These are phyloP conservation scores for Phaetusa simplex DNA, from an alignment of 2,113 vertebrate species.

Conservation along the genomic window DNA sequence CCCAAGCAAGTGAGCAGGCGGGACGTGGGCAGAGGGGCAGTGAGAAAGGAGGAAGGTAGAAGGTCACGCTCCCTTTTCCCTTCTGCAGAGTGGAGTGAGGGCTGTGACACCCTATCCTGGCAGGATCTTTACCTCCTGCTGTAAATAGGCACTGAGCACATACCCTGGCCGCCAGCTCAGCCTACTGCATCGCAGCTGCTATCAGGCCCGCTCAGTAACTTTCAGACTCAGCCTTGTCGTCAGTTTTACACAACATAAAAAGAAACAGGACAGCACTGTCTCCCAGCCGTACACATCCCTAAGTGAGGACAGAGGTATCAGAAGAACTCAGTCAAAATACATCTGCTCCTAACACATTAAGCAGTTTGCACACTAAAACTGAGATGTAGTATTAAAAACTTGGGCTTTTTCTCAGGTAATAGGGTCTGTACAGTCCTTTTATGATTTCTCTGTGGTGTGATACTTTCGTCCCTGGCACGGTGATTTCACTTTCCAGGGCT, in stretches of 20 bases:
- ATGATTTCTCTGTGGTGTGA: not conserved
- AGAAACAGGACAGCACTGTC: not conserved
- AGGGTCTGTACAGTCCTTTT: not conserved
- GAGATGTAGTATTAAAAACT: not conserved
- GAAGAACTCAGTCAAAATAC: not conserved
- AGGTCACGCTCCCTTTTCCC: constrained; percentile 32
- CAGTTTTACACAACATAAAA: constrained; percentile 47
- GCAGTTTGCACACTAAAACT: not conserved
- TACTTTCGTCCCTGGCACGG: not conserved
- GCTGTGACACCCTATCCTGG: constrained; percentile 30
- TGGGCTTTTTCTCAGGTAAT: not conserved
- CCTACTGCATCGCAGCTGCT: constrained; percentile 44
- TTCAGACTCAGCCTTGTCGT: constrained; percentile 47
- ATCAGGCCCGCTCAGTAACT: constrained; percentile 1
- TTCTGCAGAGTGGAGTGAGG: not conserved
- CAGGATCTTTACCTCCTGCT: constrained; percentile 48
- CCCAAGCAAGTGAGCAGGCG: not conserved
- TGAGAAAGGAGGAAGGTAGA: constrained; percentile 29
- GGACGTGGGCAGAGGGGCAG: not conserved
- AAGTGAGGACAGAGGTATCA: not conserved
- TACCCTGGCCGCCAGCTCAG: not conserved
- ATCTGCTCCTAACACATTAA: not conserved
- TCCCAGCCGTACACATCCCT: not conserved
- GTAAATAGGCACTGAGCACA: constrained; percentile 55
- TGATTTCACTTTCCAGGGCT: constrained; percentile 17